A percentile compares a stretch with the other conserved stretches of the same genome.
Evolutionary conservation across 2,888 invertebrate genomes (phyloP).

Genomic region (Tenthredo scrophulariae): DNA sequence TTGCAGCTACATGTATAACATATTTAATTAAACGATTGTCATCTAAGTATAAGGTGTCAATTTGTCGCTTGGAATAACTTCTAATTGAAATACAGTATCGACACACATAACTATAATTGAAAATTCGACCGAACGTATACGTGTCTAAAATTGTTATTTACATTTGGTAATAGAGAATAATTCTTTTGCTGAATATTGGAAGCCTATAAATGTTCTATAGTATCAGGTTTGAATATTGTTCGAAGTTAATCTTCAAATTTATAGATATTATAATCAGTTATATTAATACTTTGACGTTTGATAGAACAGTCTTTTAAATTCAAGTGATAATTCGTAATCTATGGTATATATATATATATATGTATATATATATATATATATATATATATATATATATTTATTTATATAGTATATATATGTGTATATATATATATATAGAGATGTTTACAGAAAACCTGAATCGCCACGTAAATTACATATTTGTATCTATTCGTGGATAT

Average conservation of each 20-base stretch:
- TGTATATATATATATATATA: background rate
- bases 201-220: slow-evolving; percentile 2
- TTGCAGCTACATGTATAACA: background rate
- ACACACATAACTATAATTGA: background rate
- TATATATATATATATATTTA: background rate
- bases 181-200: background rate
- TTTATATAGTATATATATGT: too few species aligned
- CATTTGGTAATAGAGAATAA: background rate
- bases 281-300: slow-evolving; percentile 47
- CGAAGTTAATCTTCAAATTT: slow-evolving; percentile 7
- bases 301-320: slow-evolving; percentile 42
- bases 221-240: slow-evolving; percentile 16
- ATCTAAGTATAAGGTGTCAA: background rate
- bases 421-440: background rate
- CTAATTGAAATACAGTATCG: background rate
- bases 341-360: too few species aligned
- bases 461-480: background rate
- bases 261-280: slow-evolving; percentile 21
- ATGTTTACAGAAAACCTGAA: background rate
- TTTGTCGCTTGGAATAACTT: slow-evolving; percentile 4
- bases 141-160: background rate
- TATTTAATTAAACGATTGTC: background rate
- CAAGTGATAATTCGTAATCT: background rate
- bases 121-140: background rate
- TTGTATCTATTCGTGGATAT: background rate